Conservation (phyloP, 2,888 invertebrate species). For the Acanthosoma haemorrhoidale region DNA sequence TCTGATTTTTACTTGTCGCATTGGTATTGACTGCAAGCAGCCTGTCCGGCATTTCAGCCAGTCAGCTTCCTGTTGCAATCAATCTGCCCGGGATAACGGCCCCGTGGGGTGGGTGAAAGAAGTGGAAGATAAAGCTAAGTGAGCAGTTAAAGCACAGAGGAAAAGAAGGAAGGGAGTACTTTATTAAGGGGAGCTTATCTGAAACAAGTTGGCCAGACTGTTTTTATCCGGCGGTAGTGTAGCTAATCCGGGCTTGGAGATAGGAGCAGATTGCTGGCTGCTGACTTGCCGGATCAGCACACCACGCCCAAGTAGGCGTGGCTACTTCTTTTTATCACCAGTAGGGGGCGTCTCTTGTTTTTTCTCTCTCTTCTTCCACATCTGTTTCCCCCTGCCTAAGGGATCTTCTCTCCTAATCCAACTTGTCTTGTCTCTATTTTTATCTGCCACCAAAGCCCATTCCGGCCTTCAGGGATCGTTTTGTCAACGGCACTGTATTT, state of each 20-base stretch:
- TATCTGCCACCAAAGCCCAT: background rate
- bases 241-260: background rate
- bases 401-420: background rate
- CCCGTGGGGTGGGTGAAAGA: background rate
- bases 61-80: background rate
- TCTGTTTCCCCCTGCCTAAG: background rate
- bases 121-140: background rate
- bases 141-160: background rate
- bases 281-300: slow-evolving; percentile 5
- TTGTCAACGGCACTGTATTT: no score
- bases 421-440: background rate
- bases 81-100: background rate
- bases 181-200: slow-evolving; percentile 1
- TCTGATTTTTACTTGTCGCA: no score
- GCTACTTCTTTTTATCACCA: background rate
- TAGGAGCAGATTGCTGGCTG: background rate
- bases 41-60: no score
- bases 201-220: background rate
- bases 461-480: background rate
- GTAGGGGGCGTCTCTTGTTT: background rate
- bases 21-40: no score
- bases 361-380: background rate
- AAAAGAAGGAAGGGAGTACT: background rate
- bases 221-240: background rate
- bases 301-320: background rate